A percentile compares a stretch with the other conserved stretches of the same genome.
These are phyloP conservation scores for Irena cyanogastra DNA, from an alignment of 2,113 vertebrate genomes.

Conservation along the genomic window DNA sequence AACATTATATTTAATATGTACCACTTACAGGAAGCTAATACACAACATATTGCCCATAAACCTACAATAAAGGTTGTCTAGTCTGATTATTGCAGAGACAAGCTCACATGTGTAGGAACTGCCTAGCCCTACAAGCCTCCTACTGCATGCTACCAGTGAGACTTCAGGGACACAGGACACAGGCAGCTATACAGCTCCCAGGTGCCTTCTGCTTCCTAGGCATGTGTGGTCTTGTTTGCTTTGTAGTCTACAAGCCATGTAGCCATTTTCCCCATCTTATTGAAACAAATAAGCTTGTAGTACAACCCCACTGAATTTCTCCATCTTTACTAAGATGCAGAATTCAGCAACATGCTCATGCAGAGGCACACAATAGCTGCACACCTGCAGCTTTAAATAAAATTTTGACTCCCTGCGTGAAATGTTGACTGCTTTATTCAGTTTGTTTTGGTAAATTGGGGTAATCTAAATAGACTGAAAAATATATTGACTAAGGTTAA, in stretches of 20 bases:
- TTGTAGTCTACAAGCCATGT: background rate
- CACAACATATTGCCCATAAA: background rate
- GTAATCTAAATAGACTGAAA: background rate
- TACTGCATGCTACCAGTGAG: background rate
- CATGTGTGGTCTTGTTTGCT: background rate
- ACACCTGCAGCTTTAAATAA: background rate
- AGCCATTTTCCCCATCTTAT: accelerated
- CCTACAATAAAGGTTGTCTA: background rate
- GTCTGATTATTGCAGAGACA: background rate
- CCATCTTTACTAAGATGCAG: background rate
- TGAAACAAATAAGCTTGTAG: background rate
- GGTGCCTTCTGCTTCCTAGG: background rate
- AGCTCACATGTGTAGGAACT: background rate
- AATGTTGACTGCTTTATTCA: background rate
- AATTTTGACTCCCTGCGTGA: background rate
- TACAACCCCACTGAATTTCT: background rate
- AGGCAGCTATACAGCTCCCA: background rate
- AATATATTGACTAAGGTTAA: constrained; percentile 27
- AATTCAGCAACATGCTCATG: background rate
- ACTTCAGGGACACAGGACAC: background rate
- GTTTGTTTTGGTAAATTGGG: background rate
- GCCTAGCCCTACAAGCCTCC: background rate
- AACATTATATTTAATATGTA: background rate
- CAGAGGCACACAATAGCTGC: background rate
- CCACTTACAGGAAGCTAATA: background rate